These are phyloP conservation scores for Fratercula arctica DNA, from an alignment of 2,797 vertebrate genomes.

Conservation along the genomic window DNA sequence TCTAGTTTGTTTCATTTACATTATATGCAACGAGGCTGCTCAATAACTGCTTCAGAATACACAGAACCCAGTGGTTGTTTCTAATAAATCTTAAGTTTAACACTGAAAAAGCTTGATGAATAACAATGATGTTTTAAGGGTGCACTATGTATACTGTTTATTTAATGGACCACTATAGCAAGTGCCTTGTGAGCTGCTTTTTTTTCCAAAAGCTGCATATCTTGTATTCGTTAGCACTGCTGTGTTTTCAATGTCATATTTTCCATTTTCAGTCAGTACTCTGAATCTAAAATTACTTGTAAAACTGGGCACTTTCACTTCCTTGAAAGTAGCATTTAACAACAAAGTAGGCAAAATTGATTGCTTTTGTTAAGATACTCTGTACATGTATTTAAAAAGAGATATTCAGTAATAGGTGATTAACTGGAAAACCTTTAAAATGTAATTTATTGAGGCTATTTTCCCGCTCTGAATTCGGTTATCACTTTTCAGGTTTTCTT, in stretches of 20 bases:
- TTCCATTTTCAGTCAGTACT: slow-evolving; percentile 1
- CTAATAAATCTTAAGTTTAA: not conserved
- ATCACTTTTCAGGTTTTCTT: not conserved
- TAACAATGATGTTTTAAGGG: not conserved
- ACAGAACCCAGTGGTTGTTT: not conserved
- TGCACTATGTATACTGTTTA: not conserved
- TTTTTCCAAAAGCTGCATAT: not conserved
- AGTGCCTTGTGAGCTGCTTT: slow-evolving; percentile 67
- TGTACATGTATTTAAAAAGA: not conserved
- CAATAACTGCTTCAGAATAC: slow-evolving; percentile 6
- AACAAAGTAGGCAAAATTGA: not conserved
- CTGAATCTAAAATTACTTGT: not conserved
- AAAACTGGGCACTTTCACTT: not conserved
- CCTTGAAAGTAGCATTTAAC: not conserved
- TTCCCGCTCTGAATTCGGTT: not conserved
- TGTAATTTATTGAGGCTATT: not conserved
- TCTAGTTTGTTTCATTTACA: slow-evolving; percentile 14
- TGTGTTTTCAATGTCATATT: not conserved
- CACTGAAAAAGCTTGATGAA: slow-evolving; percentile 20
- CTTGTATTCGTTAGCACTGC: not conserved
- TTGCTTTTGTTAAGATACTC: not conserved
- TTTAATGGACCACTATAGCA: slow-evolving; percentile 50
- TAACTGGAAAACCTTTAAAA: not conserved
- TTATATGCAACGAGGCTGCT: slow-evolving; percentile 14
- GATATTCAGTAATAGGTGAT: not conserved